Percentiles rank a stretch among this genome's conserved stretches.
Evolutionary conservation across 2,797 vertebrate genomes (phyloP).

Genomic region (Crypturellus tataupa): DNA sequence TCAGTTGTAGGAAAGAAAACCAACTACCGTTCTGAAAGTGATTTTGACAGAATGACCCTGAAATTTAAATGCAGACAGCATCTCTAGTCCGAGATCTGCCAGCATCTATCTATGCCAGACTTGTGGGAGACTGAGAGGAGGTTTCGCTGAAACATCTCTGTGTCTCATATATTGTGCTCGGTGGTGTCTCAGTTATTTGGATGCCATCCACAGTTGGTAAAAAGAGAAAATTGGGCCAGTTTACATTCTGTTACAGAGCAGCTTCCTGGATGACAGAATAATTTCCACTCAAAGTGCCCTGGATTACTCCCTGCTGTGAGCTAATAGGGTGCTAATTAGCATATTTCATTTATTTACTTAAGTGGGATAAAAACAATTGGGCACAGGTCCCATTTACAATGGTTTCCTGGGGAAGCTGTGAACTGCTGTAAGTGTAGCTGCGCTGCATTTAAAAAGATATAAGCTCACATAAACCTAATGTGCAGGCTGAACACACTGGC

Average conservation of each 20-base stretch:
- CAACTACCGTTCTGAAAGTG: neutral
- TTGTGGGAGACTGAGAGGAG: constrained; percentile 27
- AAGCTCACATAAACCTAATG: constrained; percentile 41
- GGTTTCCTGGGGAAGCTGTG: constrained; percentile 81
- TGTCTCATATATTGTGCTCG: constrained; percentile 26
- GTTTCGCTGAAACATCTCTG: neutral
- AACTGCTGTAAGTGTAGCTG: constrained; percentile 64
- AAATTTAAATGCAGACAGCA: constrained; percentile 35
- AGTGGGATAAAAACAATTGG: constrained; percentile 82
- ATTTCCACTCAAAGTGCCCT: constrained; percentile 82
- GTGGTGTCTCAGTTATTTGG: constrained; percentile 66
- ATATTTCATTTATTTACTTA: constrained; percentile 88
- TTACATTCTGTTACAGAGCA: constrained; percentile 81
- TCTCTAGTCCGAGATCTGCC: constrained; percentile 22
- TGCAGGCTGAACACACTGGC: constrained; percentile 31
- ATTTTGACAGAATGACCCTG: neutral
- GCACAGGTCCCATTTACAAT: constrained; percentile 80
- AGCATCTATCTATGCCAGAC: neutral
- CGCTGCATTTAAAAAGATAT: constrained; percentile 66
- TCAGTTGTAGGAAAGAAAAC: neutral
- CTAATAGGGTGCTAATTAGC: constrained; percentile 87
- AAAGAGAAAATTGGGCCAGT: constrained; percentile 73
- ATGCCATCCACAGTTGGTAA: constrained; percentile 62
- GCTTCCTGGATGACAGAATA: constrained; percentile 83
- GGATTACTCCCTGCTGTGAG: constrained; percentile 84